Base-by-base conservation (phyloP, 2,888 invertebrate species). In the Tryphoninae sp. region DNA sequence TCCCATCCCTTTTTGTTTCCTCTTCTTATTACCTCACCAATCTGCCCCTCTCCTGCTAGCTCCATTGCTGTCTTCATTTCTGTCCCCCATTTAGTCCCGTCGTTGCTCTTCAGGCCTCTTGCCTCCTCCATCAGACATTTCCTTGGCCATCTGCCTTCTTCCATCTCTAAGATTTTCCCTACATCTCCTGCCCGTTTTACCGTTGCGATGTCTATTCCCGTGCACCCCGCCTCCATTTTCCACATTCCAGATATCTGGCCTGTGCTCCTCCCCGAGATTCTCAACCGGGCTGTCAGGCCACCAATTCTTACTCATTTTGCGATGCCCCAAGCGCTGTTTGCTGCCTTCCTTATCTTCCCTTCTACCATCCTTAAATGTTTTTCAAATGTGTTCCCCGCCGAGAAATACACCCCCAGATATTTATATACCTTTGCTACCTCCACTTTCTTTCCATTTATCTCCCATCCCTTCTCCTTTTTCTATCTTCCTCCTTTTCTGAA, bases 401-500 rank as follows among this genome's bases (percentile, higher is more conserved):
- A 40, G 13, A 84, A 77, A 58, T 49, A 81, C 7, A 69, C 71
- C 0, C 83, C 81, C 9, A 84, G 19, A 16, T 85, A 86, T 51
- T 72, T 81, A 22, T 81, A 84, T 22, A 78, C 75, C 19, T 78
- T 83, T 1, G 84, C 82, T n/a, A 67, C 55, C 40, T 84, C 80
- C 42, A 85, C 45, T 8, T 53, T 40, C 40, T 74, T 19, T 6
- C 71, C 61, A 13, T 80, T 73, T 64, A 69, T 81, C 16, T 13
- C 42, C 80, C 75, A 80, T 8, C 74, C 51, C n/a, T 26, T 62
- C n/a, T 80, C 55, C 2, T 33, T 69, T 51, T 61, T 59, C 51
- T 55, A 55, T n/a, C 74, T 75, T 2, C 83, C 80, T 16, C 77
- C 81, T 45, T 77, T 82, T 33, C 62, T 71, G 45, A 84, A 84